Evolutionary conservation across 2,888 invertebrate genomes (phyloP), one percentile per base, ranked within the genome.

Genomic region (Meandrusa payeni): DNA sequence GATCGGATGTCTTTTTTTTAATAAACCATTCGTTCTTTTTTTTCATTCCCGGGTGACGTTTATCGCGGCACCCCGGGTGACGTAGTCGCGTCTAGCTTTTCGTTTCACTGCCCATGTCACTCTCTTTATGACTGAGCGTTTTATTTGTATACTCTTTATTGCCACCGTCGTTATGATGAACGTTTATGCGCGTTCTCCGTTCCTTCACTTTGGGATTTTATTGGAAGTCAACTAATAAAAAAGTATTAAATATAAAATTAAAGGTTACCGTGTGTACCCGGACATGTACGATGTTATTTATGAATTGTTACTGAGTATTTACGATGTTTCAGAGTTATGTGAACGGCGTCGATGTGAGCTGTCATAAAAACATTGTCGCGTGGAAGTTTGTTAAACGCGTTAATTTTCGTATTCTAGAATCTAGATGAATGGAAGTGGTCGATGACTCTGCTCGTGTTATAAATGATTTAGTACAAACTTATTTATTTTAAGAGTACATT

Each of bases 11-110:
- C 62, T 65, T 77, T 79, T 79, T n/a, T 80, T 74, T 75, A 69
- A 71, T 72, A 71, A 66, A 63, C 62, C 64, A 64, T 67, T 77
- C 64, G 59, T 71, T 70, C 39, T 41, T 70, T 79, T 82, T n/a
- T 85, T 81, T 76, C 80, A 85, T 85, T 83, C 82, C 83, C 63
- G 75, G 67, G 76, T 80, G 85, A 85, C 83, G 76, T 85, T 80
- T 82, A 85, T 83, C 78, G 79, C 69, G 66, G 63, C 76, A 78
- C 80, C 82, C 78, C 72, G 74, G 76, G 80, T 73, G 77, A 77
- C 64, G 66, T 64, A 61, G 66, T 62, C 65, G 70, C 61, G 67
- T 57, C 64, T 66, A 71, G 74, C 75, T 75, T 72, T 75, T 69
- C 77, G 72, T 75, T 66, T 66, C 71, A 74, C 73, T 79, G 80